These are phyloP conservation scores for Pandemis corylana DNA, from an alignment of 2,888 invertebrate species.

Conservation along the genomic window DNA sequence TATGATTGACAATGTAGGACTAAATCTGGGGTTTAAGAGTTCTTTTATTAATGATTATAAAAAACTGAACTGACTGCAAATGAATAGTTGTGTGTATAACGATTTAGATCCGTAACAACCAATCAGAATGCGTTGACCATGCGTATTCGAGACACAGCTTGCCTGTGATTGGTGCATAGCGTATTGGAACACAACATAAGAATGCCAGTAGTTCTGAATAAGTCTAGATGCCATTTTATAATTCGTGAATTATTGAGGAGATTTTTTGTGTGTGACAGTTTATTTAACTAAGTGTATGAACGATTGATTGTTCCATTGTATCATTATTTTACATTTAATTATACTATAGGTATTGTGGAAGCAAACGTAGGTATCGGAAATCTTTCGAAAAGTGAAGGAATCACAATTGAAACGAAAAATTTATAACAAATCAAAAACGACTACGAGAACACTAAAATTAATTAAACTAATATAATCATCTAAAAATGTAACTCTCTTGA, in stretches of 20 bases:
- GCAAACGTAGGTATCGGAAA: not conserved
- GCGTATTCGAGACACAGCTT: not conserved
- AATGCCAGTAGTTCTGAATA: not conserved
- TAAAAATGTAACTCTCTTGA: too few relatives aligned
- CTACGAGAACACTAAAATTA: too few relatives aligned
- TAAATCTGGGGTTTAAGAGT: too few relatives aligned
- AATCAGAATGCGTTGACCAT: not conserved
- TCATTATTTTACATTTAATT: not conserved
- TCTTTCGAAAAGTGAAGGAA: not conserved
- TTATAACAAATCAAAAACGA: too few relatives aligned
- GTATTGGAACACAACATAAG: conserved; percentile 1
- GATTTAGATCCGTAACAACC: not conserved
- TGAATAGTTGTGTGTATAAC: not conserved
- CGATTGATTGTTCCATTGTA: not conserved
- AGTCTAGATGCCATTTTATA: not conserved
- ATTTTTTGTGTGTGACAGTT: not conserved
- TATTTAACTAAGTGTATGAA: not conserved
- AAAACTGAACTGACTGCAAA: not conserved
- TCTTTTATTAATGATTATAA: too few relatives aligned
- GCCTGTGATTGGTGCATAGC: not conserved
- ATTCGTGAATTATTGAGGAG: not conserved
- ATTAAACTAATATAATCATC: too few relatives aligned
- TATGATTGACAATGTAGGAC: not conserved
- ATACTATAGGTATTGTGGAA: not conserved
- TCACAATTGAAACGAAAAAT: too few relatives aligned